Conservation (phyloP, 1,140 invertebrate species). For the Phortica variegata region DNA sequence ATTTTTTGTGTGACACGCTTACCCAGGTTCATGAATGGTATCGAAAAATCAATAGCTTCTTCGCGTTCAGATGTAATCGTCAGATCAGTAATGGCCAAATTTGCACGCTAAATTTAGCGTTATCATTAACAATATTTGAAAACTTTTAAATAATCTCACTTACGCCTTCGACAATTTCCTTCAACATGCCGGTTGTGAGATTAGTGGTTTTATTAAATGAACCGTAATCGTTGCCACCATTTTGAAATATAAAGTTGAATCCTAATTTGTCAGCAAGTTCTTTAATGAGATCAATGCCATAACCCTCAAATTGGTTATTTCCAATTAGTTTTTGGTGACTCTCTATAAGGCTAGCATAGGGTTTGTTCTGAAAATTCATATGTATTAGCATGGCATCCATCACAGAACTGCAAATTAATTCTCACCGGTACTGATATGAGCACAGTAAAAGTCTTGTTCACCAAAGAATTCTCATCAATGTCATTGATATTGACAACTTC, state of each 20-base stretch:
- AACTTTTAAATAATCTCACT: slow-evolving; percentile 30
- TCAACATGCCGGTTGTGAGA: slow-evolving; percentile 86
- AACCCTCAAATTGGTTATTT: slow-evolving; percentile 81
- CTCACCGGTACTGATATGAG: slow-evolving; percentile 71
- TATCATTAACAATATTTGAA: not conserved
- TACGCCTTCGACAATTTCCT: slow-evolving; percentile 76
- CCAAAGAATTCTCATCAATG: slow-evolving; percentile 62
- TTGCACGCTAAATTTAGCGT: slow-evolving; percentile 61
- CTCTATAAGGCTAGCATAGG: slow-evolving; percentile 82
- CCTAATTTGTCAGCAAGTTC: slow-evolving; percentile 72
- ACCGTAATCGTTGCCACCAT: slow-evolving; percentile 77
- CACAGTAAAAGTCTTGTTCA: slow-evolving; percentile 82
- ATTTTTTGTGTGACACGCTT: not conserved
- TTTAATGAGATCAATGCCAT: slow-evolving; percentile 77
- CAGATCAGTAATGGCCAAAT: slow-evolving; percentile 85
- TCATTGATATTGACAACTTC: slow-evolving; percentile 14
- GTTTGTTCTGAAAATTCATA: slow-evolving; percentile 64
- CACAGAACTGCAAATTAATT: slow-evolving; percentile 19
- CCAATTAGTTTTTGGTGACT: slow-evolving; percentile 68
- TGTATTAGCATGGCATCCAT: not conserved
- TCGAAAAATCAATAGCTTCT: slow-evolving; percentile 84
- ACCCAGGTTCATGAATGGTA: slow-evolving; percentile 87
- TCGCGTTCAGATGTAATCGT: slow-evolving; percentile 86
- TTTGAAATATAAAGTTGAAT: slow-evolving; percentile 83
- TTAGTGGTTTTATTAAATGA: slow-evolving; percentile 63